Percentiles rank a stretch among this genome's conserved stretches.
Conservation (phyloP, 2,888 invertebrate genomes). For the Eudasyphora cyanicolor region DNA sequence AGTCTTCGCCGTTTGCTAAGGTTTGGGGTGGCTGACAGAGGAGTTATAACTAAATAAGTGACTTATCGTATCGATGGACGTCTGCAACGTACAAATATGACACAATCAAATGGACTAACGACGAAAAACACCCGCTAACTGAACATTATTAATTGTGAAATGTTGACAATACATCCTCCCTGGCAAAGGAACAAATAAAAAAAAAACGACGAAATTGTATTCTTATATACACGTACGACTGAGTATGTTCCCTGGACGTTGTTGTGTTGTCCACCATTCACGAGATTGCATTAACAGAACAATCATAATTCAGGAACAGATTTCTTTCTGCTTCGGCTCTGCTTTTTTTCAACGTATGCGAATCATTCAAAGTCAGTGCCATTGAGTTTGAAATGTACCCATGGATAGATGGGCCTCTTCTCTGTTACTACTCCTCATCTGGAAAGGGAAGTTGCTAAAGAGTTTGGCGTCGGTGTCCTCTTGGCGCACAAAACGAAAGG, state of each 20-base stretch:
- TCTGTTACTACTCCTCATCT: constrained; percentile 1
- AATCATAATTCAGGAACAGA: constrained; percentile 62
- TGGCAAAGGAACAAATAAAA: not conserved
- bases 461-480: constrained; percentile 38
- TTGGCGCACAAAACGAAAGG: constrained; percentile 54
- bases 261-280: constrained; percentile 1
- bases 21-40: too few relatives aligned
- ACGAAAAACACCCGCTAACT: constrained; percentile 66
- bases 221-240: not conserved
- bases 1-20: not conserved
- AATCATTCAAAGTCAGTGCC: constrained; percentile 54
- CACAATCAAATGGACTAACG: constrained; percentile 65
- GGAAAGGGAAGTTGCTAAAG: not conserved
- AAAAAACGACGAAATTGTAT: constrained; percentile 31
- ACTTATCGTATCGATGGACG: constrained; percentile 63
- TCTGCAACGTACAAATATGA: constrained; percentile 64
- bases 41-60: constrained; percentile 60
- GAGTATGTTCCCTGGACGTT: not conserved
- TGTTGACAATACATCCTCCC: constrained; percentile 62
- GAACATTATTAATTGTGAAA: constrained; percentile 66
- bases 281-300: constrained; percentile 29
- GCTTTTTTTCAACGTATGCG: constrained; percentile 23
- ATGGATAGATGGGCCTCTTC: not conserved
- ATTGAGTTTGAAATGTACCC: not conserved
- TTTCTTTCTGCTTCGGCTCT: constrained; percentile 51